These are phyloP conservation scores for Gallirallus australis DNA, from an alignment of 2,797 vertebrate species.

Conservation along the genomic window DNA sequence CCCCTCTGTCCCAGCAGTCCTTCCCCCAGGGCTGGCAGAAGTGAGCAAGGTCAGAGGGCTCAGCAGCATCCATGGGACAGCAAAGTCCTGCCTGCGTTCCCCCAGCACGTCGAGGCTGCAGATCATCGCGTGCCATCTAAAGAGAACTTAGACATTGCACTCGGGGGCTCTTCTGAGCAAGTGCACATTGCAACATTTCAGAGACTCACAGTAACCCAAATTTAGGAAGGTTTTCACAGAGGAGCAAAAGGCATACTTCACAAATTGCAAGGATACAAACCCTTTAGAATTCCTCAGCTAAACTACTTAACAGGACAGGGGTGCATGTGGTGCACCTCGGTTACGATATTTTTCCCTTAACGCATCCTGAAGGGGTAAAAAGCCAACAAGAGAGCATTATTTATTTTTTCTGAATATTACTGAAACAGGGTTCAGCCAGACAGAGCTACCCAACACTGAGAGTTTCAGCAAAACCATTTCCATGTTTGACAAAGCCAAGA, in stretches of 20 bases:
- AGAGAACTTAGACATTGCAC: too few species aligned
- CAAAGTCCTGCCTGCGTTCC: background rate
- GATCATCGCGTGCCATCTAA: rapidly evolving
- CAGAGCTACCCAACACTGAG: background rate
- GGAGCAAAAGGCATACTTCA: background rate
- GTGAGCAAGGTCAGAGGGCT: background rate
- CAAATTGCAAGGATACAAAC: background rate
- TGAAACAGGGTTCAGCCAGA: background rate
- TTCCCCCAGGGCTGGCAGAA: background rate
- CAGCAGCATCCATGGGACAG: rapidly evolving
- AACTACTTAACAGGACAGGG: background rate
- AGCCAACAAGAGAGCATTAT: background rate
- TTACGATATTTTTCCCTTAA: background rate
- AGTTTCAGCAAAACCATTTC: background rate
- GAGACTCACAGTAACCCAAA: background rate
- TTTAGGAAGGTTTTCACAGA: background rate
- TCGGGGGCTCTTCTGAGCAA: background rate
- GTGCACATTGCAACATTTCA: background rate
- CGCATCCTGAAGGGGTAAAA: background rate
- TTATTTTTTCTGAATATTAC: background rate
- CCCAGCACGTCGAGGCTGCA: background rate
- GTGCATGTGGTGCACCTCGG: too few species aligned
- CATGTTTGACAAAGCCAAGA: background rate
- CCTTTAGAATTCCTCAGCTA: background rate
- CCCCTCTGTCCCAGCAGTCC: background rate